A percentile compares a stretch with the other conserved stretches of the same genome.
phyloP scores from a whole-genome alignment of 2,113 vertebrate species.

The Brevimyrus niger region DNA sequence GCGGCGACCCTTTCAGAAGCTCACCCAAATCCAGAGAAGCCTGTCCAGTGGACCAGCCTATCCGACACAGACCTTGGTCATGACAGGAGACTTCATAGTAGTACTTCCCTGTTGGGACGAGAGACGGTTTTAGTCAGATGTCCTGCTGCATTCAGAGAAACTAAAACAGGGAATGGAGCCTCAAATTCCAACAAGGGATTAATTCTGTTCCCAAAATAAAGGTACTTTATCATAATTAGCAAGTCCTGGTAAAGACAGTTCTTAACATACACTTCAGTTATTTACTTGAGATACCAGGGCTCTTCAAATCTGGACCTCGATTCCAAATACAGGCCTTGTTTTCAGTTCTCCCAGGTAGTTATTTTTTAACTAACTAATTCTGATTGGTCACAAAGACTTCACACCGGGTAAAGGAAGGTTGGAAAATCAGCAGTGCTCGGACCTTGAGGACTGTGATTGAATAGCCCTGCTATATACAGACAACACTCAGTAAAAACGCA shows the following conservation, averaged over 20 bases:
- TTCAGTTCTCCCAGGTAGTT: neutral
- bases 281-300: neutral
- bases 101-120: slow-evolving; percentile 68
- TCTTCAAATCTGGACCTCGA: neutral
- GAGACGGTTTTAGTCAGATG: neutral
- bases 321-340: neutral
- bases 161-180: neutral
- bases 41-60: slow-evolving; percentile 91
- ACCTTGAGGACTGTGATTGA: neutral
- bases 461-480: neutral
- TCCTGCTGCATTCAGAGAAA: neutral
- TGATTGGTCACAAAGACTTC: neutral
- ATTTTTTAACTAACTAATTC: neutral
- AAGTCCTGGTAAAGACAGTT: neutral
- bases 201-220: neutral
- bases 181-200: neutral
- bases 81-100: slow-evolving; percentile 90
- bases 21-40: slow-evolving; percentile 87
- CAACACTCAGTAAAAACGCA: neutral
- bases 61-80: slow-evolving; percentile 88
- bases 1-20: slow-evolving; percentile 21
- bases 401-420: neutral
- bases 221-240: neutral
- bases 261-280: neutral
- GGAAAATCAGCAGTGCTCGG: too few relatives aligned